Conservation (phyloP, 1,140 invertebrate species). For the Mercenaria mercenaria region DNA sequence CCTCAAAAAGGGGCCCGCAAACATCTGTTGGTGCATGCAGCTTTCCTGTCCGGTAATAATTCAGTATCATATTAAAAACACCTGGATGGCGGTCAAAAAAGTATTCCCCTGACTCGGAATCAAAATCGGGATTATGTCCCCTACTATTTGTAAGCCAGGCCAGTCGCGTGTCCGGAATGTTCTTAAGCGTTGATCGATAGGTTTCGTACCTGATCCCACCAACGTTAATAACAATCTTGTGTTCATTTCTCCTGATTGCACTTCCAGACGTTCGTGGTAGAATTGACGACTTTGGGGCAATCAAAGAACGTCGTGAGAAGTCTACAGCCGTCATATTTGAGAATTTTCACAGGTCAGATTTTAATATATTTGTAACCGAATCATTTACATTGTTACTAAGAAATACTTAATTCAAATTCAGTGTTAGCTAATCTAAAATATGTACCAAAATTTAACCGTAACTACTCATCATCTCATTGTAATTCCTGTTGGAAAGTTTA, state of each 20-base stretch:
- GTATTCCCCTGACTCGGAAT: constrained; percentile 83
- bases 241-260: constrained; percentile 63
- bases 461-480: no score
- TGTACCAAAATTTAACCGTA: no score
- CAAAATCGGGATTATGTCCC: constrained; percentile 82
- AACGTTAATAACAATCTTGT: constrained; percentile 96
- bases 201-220: constrained; percentile 98
- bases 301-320: constrained; percentile 48
- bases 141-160: constrained; percentile 83
- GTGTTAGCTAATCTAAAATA: no score
- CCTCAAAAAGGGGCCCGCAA: constrained; percentile 85
- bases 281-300: constrained; percentile 73
- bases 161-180: constrained; percentile 85
- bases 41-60: constrained; percentile 85
- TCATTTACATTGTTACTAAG: no score
- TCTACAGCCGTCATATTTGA: constrained; percentile 23
- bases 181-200: constrained; percentile 89
- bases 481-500: no score
- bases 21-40: constrained; percentile 84
- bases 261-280: constrained; percentile 62
- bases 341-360: no score
- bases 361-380: no score
- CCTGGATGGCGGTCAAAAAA: constrained; percentile 86
- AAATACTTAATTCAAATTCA: no score
- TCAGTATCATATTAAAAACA: constrained; percentile 85